These are phyloP conservation scores for Dendroctonus ponderosae DNA, from an alignment of 1,140 invertebrate genomes.

Conservation along the genomic window DNA sequence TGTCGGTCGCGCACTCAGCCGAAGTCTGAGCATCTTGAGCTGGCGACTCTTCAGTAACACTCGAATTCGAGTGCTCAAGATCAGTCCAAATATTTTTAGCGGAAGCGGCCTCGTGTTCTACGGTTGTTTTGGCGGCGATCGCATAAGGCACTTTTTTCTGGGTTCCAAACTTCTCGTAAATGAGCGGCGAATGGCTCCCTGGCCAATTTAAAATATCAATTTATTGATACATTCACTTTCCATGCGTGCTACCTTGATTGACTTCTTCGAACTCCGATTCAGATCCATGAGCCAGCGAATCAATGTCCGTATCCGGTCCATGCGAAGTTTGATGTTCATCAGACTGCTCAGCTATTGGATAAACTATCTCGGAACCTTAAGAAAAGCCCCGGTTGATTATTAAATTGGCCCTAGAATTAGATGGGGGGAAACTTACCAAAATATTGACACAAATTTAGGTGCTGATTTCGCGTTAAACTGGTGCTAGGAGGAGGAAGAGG, in stretches of 20 bases:
- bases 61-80: slow-evolving; percentile 45
- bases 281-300: slow-evolving; percentile 51
- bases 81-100: slow-evolving; percentile 49
- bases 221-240: slow-evolving; percentile 6
- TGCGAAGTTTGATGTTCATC: slow-evolving; percentile 75
- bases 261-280: slow-evolving; percentile 58
- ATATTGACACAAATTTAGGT: slow-evolving; percentile 67
- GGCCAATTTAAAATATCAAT: slow-evolving; percentile 5
- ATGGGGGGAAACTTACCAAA: slow-evolving; percentile 53
- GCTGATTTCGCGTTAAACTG: slow-evolving; percentile 63
- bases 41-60: slow-evolving; percentile 54
- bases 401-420: not conserved
- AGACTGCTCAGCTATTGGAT: slow-evolving; percentile 79
- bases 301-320: slow-evolving; percentile 62
- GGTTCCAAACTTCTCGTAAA: slow-evolving; percentile 39
- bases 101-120: slow-evolving; percentile 7
- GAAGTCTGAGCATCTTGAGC: slow-evolving; percentile 40
- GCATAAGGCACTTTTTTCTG: slow-evolving; percentile 38
- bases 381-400: not conserved
- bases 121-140: not conserved
- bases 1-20: slow-evolving; percentile 43
- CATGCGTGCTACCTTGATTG: slow-evolving; percentile 41
- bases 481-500: slow-evolving; percentile 60
- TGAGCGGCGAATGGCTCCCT: slow-evolving; percentile 38
- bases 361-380: slow-evolving; percentile 68